Evolutionary conservation across 2,888 invertebrate species (phyloP).

Genomic region (Leuctra nigra): DNA sequence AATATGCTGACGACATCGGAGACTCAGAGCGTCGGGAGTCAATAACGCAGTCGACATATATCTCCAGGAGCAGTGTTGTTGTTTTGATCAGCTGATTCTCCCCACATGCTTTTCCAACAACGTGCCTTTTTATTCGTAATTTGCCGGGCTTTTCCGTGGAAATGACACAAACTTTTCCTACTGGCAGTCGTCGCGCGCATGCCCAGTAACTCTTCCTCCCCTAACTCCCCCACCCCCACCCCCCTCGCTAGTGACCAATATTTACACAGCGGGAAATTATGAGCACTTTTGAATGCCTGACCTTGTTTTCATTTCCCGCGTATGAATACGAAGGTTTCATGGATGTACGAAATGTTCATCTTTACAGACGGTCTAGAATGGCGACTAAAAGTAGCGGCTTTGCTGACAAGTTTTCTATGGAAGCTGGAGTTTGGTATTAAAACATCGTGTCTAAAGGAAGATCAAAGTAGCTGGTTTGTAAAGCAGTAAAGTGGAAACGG

Average conservation of each 20-base stretch:
- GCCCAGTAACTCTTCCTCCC: background rate
- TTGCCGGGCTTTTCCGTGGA: slow-evolving; percentile 3
- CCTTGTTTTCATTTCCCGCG: background rate
- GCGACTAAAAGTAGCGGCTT: too few species aligned
- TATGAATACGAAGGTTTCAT: background rate
- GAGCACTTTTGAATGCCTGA: slow-evolving; percentile 1
- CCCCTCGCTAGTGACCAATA: background rate
- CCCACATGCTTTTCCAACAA: slow-evolving; percentile 5
- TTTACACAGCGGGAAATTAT: slow-evolving; percentile 15
- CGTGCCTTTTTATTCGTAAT: slow-evolving; percentile 12
- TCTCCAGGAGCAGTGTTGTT: background rate
- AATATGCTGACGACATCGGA: background rate
- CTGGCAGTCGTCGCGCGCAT: slow-evolving; percentile 1
- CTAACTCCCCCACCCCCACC: background rate
- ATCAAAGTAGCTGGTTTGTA: background rate
- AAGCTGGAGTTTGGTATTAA: too few species aligned
- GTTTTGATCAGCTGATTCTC: background rate
- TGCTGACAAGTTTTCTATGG: too few species aligned
- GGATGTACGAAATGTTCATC: too few species aligned
- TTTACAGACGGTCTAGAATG: too few species aligned
- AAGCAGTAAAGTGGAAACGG: too few species aligned
- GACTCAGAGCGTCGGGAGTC: too few species aligned
- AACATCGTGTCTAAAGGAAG: too few species aligned
- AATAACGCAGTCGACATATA: background rate
- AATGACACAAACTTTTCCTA: slow-evolving; percentile 17